phyloP scores from a whole-genome alignment of 2,888 invertebrate genomes.

The Sesamia inferens region DNA sequence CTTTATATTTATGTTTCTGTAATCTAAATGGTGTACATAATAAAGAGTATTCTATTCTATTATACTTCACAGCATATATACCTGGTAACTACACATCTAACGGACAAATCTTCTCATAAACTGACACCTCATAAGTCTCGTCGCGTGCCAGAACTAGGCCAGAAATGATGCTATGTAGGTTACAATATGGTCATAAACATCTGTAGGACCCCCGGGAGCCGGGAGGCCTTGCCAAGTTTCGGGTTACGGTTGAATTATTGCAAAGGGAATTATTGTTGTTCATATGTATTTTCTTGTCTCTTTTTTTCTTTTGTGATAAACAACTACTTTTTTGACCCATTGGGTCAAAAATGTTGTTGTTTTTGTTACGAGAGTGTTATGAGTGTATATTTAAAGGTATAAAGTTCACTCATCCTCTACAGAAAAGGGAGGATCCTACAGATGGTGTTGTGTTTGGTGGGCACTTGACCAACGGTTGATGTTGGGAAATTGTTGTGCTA shows the following conservation, averaged over 20 bases:
- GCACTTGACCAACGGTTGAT: too few species aligned
- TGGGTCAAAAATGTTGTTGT: neutral
- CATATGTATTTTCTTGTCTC: neutral
- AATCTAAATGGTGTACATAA: too few species aligned
- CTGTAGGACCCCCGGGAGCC: slow-evolving; percentile 25
- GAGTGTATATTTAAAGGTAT: too few species aligned
- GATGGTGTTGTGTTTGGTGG: too few species aligned
- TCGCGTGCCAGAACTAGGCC: slow-evolving; percentile 19
- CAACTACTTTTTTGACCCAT: too few species aligned
- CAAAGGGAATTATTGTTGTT: neutral
- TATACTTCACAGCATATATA: neutral
- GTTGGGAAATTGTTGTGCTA: too few species aligned
- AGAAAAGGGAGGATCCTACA: too few species aligned
- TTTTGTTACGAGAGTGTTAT: neutral
- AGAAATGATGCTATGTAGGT: slow-evolving; percentile 38
- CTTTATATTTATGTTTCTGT: too few species aligned
- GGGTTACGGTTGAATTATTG: slow-evolving; percentile 37
- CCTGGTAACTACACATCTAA: neutral
- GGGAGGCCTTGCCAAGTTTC: slow-evolving; percentile 37
- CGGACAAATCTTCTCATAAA: neutral
- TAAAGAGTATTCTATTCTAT: neutral
- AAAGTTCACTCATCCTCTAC: too few species aligned
- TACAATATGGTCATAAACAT: slow-evolving; percentile 52
- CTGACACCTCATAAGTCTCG: slow-evolving; percentile 11
- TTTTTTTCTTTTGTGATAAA: neutral